phyloP scores from a whole-genome alignment of 2,888 invertebrate species.

The Xylocampa areola region DNA sequence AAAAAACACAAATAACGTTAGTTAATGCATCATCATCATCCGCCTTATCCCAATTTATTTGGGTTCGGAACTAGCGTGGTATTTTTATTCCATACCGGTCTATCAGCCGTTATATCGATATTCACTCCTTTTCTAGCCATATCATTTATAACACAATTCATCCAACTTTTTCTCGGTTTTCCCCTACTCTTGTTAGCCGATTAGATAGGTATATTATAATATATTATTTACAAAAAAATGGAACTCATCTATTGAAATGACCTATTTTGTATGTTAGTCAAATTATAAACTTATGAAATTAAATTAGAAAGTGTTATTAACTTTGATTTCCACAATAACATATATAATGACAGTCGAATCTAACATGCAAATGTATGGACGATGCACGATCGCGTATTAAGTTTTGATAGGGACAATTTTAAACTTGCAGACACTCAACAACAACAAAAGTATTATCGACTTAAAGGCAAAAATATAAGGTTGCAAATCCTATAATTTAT shows the following conservation, averaged over 20 bases:
- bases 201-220: no score
- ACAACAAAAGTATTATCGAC: conserved; percentile 41
- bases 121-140: no score
- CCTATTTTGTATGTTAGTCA: conserved; percentile 33
- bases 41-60: no score
- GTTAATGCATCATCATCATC: no score
- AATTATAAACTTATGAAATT: conserved; percentile 56
- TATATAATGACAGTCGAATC: conserved; percentile 71
- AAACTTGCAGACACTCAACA: conserved; percentile 34
- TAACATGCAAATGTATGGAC: conserved; percentile 76
- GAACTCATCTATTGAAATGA: conserved; percentile 11
- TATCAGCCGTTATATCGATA: no score
- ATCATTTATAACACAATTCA: no score
- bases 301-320: conserved; percentile 77
- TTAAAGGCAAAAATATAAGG: conserved; percentile 45
- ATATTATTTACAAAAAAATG: conserved; percentile 20
- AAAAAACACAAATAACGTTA: no score
- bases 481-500: neutral
- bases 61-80: no score
- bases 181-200: no score
- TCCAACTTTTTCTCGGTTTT: no score
- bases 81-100: no score
- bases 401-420: conserved; percentile 62
- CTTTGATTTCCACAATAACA: conserved; percentile 65
- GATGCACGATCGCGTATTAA: conserved; percentile 71